Base-by-base conservation (phyloP, 2,113 vertebrate genomes). In the Holacanthus passer region DNA sequence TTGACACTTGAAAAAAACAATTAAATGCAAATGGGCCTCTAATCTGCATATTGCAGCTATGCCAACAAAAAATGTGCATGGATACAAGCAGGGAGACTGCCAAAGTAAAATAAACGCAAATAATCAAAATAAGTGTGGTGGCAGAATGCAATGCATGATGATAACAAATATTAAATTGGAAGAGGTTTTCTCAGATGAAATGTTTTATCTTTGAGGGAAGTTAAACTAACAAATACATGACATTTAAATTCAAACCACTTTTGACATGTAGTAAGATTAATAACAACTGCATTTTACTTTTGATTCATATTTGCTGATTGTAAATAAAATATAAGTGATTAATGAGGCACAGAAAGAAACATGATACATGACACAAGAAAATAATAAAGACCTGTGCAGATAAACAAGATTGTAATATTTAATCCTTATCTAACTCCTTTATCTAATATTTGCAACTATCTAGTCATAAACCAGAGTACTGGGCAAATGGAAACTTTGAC, bases 11-110 rank as follows among this genome's bases (percentile, higher is more conserved):
- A 22, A 66, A 27, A 50, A 62, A 27, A 64, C 47, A 75, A 69
- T 68, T 37, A 58, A 77, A 90, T 82, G 67, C 76, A 83, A 82
- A 87, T 82, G 52, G 64, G 41, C 27, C 43, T 82, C 48, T 82
- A 84, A 84, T 88, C 58, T 67, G 75, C 22, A 77, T 41, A n/a
- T n/a, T 31, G 65, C 78, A 82, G 75, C 62, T 68, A 60, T 52
- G 71, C 62, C 70, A 35, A 79, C 37, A 55, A 55, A 65, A 29
- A 56, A 39, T 39, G 59, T 48, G n/a, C 74, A 64, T 17, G 67
- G 47, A 58, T 58, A 64, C 60, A 71, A 50, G 7, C 24, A 58
- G 31, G 20, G 56, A 37, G 39, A 63, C 45, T 59, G 62, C 56
- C 72, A 77, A 68, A 83, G 77, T 63, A 9, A 76, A 77, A 71